A percentile compares a stretch with the other conserved stretches of the same genome.
Evolutionary conservation across 2,113 vertebrate genomes (phyloP).

Genomic region (Crypturellus undulatus): DNA sequence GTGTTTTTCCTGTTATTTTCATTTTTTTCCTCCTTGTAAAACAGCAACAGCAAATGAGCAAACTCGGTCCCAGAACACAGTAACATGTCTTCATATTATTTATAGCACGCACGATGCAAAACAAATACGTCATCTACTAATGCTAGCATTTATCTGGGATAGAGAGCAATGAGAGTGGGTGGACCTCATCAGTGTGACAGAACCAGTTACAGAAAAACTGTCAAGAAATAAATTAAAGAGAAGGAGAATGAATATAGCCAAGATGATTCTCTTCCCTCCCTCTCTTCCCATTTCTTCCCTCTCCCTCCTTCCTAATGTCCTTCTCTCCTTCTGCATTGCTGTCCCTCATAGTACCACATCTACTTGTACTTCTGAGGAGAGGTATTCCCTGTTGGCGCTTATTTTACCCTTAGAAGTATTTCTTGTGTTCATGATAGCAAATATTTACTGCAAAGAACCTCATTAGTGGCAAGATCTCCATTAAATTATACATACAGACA

Average conservation of each 20-base stretch:
- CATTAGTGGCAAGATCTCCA: not conserved
- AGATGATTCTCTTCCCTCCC: not conserved
- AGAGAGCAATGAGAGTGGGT: not conserved
- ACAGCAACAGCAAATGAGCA: not conserved
- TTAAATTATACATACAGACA: not conserved
- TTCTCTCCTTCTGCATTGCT: not conserved
- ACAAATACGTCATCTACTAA: not conserved
- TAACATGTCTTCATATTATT: not conserved
- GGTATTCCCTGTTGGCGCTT: not conserved
- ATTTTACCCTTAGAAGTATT: not conserved
- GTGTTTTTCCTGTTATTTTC: not conserved
- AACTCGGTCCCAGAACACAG: not conserved
- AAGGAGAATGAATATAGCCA: not conserved
- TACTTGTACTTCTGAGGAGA: not conserved
- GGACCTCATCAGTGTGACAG: not conserved
- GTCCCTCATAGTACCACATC: not conserved
- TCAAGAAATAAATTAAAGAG: not conserved
- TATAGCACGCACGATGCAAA: not conserved
- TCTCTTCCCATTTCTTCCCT: not conserved
- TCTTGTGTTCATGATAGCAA: not conserved
- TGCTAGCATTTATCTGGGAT: not conserved
- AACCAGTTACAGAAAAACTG: not conserved
- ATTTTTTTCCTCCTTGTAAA: not conserved
- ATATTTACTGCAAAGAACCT: rapidly evolving
- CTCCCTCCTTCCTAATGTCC: not conserved